These are phyloP conservation scores for Papilio polyxenes DNA, from an alignment of 1,140 invertebrate species.

Conservation along the genomic window DNA sequence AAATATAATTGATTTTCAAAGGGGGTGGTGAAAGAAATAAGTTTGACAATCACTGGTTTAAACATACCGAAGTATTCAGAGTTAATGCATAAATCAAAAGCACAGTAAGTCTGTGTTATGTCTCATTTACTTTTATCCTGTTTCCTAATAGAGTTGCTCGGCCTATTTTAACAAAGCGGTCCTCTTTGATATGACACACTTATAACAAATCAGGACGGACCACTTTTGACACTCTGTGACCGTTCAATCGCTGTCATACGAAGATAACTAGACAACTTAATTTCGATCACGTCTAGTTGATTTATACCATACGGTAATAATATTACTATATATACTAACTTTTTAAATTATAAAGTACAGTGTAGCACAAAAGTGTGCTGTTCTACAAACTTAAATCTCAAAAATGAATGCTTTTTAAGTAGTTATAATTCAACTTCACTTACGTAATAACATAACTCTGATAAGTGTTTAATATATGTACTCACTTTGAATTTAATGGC, in stretches of 20 bases:
- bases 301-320: not conserved
- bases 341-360: too few relatives aligned
- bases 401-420: not conserved
- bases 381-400: too few relatives aligned
- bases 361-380: too few relatives aligned
- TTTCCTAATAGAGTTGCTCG: conserved; percentile 6
- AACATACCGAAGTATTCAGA: conserved; percentile 16
- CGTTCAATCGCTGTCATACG: conserved; percentile 49
- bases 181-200: conserved; percentile 40
- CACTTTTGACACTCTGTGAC: conserved; percentile 45
- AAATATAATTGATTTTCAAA: too few relatives aligned
- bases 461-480: not conserved
- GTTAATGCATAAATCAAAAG: conserved; percentile 22
- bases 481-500: not conserved
- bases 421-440: not conserved
- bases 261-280: conserved; percentile 40
- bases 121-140: conserved; percentile 32
- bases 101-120: conserved; percentile 4
- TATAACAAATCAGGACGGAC: not conserved
- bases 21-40: too few relatives aligned
- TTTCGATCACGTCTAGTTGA: conserved; percentile 1
- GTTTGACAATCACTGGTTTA: too few relatives aligned
- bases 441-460: not conserved
- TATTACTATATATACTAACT: not conserved
- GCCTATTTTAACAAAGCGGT: conserved; percentile 44